Evolutionary conservation across 1,140 invertebrate genomes (phyloP).

Genomic region (Cotesia typhae): DNA sequence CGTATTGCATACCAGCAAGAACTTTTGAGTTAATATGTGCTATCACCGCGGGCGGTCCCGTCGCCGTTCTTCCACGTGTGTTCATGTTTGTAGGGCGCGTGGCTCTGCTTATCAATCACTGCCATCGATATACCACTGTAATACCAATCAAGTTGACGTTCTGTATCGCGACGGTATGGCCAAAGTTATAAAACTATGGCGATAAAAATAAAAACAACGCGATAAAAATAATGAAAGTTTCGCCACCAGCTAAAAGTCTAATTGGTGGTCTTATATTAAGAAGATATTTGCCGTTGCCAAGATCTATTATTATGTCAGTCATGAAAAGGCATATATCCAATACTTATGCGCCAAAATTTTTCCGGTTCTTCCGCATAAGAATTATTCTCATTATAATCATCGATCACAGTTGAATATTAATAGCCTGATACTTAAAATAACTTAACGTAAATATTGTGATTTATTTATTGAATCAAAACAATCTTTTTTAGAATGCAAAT

Average conservation of each 20-base stretch:
- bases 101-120: slow-evolving; percentile 55
- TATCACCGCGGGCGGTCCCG: slow-evolving; percentile 41
- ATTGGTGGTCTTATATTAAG: slow-evolving; percentile 21
- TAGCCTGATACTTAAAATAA: not conserved
- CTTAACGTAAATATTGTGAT: too few species aligned
- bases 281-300: slow-evolving; percentile 10
- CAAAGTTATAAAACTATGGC: slow-evolving; percentile 10
- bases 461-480: too few species aligned
- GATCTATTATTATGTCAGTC: slow-evolving; percentile 28
- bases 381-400: not conserved
- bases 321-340: slow-evolving; percentile 1
- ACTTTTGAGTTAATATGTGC: slow-evolving; percentile 7
- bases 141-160: slow-evolving; percentile 44
- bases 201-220: too few species aligned
- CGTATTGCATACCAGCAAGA: not conserved
- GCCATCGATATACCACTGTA: slow-evolving; percentile 43
- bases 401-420: slow-evolving; percentile 5
- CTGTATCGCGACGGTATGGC: slow-evolving; percentile 22
- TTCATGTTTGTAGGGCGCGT: slow-evolving; percentile 47
- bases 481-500: too few species aligned
- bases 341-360: not conserved
- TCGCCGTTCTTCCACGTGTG: slow-evolving; percentile 42
- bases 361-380: not conserved
- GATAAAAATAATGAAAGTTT: slow-evolving; percentile 7
- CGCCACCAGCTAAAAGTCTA: not conserved